These are phyloP conservation scores for Siniperca knerii DNA, from an alignment of 2,113 vertebrate genomes.

Conservation along the genomic window DNA sequence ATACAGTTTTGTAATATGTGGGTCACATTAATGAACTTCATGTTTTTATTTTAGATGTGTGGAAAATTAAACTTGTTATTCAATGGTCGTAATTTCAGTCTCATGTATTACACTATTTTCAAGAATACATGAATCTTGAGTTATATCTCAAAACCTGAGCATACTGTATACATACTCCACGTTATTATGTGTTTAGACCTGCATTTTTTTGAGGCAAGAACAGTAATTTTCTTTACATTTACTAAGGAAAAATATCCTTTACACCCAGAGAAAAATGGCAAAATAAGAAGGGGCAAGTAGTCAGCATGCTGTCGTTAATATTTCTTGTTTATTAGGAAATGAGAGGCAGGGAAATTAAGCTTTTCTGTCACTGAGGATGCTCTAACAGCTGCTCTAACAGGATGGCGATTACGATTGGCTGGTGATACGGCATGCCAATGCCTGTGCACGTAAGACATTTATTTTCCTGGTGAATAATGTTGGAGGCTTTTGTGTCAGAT, in stretches of 20 bases:
- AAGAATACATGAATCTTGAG: background rate
- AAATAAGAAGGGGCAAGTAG: background rate
- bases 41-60: slow-evolving; percentile 36
- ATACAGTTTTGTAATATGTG: slow-evolving; percentile 26
- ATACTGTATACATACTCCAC: too few relatives aligned
- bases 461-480: background rate
- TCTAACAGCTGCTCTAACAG: background rate
- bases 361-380: background rate
- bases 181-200: background rate
- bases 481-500: background rate
- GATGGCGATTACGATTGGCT: background rate
- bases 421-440: background rate
- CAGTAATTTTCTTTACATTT: background rate
- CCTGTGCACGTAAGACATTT: background rate
- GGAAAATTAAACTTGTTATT: slow-evolving; percentile 21
- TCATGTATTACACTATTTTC: background rate
- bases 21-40: slow-evolving; percentile 33
- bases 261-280: background rate
- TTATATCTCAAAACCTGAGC: background rate
- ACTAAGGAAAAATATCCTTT: background rate
- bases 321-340: slow-evolving; percentile 9
- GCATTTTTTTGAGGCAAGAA: background rate
- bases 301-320: background rate
- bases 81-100: background rate
- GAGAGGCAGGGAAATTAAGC: background rate